phyloP scores from a whole-genome alignment of 1,140 invertebrate species.

The Ceratitis capitata region DNA sequence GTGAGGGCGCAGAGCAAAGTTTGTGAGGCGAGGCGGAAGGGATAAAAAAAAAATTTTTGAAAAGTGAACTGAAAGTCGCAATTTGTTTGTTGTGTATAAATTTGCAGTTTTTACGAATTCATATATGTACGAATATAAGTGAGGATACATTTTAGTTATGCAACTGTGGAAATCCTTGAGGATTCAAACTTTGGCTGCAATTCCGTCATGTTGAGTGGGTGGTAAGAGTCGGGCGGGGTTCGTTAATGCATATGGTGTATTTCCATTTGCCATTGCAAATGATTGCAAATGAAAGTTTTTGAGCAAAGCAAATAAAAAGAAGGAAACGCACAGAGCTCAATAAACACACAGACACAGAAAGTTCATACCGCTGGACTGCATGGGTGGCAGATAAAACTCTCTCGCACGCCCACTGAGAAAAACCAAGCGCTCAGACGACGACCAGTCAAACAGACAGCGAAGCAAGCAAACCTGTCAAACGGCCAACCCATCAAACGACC shows the following conservation, averaged over 20 bases:
- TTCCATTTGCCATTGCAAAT: background rate
- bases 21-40: background rate
- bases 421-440: background rate
- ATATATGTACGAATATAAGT: background rate
- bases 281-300: background rate
- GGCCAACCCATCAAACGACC: background rate
- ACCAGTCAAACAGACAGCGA: background rate
- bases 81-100: slow-evolving; percentile 20
- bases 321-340: background rate
- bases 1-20: background rate
- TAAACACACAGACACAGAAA: background rate
- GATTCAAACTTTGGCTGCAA: background rate
- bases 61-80: slow-evolving; percentile 31
- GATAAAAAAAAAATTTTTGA: background rate
- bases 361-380: background rate
- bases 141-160: slow-evolving; percentile 1
- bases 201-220: too few relatives aligned
- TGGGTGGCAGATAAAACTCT: background rate
- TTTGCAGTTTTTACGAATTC: background rate
- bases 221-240: background rate
- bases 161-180: slow-evolving; percentile 10
- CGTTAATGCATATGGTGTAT: slow-evolving; percentile 9
- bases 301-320: too few relatives aligned
- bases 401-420: background rate
- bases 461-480: background rate